Evolutionary conservation across 1,140 invertebrate species (phyloP), one percentile per base, ranked within the genome.

Genomic region (Eurosta solidaginis): DNA sequence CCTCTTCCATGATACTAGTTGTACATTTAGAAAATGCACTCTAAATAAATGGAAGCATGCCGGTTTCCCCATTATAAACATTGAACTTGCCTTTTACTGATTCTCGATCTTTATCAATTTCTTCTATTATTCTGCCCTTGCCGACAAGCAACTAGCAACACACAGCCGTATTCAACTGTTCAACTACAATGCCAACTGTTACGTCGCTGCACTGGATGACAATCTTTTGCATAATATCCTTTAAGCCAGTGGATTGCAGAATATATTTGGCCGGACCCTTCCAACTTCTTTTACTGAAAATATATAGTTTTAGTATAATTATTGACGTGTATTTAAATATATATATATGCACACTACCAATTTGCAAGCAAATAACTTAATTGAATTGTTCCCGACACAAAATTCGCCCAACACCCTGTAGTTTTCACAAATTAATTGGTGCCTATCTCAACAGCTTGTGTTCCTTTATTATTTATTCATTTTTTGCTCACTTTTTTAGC

Each of bases 141-240:
- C 59, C 36, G 27, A 63, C 54, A 68, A 68, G 17, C 14, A 68
- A 68, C 40, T 68, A 68, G 33, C 33, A 29, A 68, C 33, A 68
- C 6, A 29, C 40, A 68, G 59, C 36, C 59, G 59, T 68, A 68
- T 68, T 47, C 40, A 14, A n/a, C 33, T 68, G 59, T 68, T 68
- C 59, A 68, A 68, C 33, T 68, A 40, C 59, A 17, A 29, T 68
- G 59, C 59, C 59, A 68, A 68, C 59, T 68, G 59, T 68, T 68
- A 68, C 59, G 59, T 68, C 59, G 59, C 59, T 68, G 59, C 59
- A 68, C 27, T 68, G 33, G 59, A 29, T 29, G 59, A n/a, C 40
- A 40, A 33, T 68, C 59, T 68, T 68, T 68, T 68, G 59, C 59
- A 68, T 68, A 68, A 68, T 68, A 40, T 68, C 40, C 59, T 68